Evolutionary conservation across 2,888 invertebrate species (phyloP).

Genomic region (Entomobrya multifasciata): DNA sequence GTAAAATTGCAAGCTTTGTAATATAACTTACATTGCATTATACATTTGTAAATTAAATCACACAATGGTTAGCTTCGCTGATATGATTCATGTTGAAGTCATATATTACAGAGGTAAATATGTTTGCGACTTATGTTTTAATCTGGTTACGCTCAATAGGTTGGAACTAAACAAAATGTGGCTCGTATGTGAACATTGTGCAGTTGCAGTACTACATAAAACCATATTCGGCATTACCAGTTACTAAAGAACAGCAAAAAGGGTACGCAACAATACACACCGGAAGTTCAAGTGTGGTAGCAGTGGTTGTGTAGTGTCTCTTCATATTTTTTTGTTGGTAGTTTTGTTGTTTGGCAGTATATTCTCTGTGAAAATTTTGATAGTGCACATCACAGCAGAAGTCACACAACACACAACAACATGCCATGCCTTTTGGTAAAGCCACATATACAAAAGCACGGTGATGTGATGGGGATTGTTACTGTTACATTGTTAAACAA

Average conservation of each 20-base stretch:
- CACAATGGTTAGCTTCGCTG: no score
- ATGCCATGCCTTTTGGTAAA: not conserved
- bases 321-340: constrained; percentile 34
- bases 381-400: not conserved
- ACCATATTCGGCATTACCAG: not conserved
- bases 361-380: constrained; percentile 2
- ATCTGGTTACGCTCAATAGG: constrained; percentile 62
- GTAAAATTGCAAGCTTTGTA: no score
- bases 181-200: not conserved
- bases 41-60: no score
- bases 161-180: constrained; percentile 62
- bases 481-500: constrained; percentile 58
- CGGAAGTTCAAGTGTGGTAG: constrained; percentile 51
- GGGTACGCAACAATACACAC: constrained; percentile 44
- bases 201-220: not conserved
- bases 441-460: constrained; percentile 21
- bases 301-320: not conserved
- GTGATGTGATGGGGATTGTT: constrained; percentile 21
- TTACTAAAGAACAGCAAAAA: constrained; percentile 16
- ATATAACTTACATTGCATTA: no score
- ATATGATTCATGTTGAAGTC: not conserved
- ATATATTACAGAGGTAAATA: no score
- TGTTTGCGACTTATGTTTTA: constrained; percentile 11
- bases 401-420: not conserved
- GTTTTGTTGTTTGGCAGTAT: constrained; percentile 2